Evolutionary conservation across 2,113 vertebrate species (phyloP).

Genomic region (Irena cyanogastra): DNA sequence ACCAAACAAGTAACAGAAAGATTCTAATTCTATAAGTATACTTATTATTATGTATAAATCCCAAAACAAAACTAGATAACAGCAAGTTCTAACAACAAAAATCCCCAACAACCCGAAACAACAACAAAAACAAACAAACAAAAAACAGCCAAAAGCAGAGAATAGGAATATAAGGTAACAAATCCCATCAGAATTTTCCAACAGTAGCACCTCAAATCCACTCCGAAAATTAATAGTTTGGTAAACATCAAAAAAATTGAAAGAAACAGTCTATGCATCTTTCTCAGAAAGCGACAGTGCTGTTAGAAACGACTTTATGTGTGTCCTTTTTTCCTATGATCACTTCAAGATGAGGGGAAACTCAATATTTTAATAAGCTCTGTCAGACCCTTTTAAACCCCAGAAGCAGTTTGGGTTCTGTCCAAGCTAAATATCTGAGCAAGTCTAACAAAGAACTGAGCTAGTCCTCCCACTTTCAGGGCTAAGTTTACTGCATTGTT

Average conservation of each 20-base stretch:
- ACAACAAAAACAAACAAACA: not conserved
- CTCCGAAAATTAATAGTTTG: not conserved
- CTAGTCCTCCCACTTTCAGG: not conserved
- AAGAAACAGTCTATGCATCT: not conserved
- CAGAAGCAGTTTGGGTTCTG: not conserved
- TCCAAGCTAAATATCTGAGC: not conserved
- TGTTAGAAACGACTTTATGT: not conserved
- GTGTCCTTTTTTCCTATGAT: not conserved
- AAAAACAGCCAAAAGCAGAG: not conserved
- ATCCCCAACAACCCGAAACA: not conserved
- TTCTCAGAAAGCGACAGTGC: not conserved
- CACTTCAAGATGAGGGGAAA: not conserved
- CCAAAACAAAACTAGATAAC: not conserved
- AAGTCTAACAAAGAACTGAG: not conserved
- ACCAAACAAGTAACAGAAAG: not conserved
- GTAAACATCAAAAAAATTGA: not conserved
- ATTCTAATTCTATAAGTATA: not conserved
- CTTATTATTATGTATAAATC: not conserved
- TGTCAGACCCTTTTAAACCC: not conserved
- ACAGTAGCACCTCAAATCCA: not conserved
- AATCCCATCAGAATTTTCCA: not conserved
- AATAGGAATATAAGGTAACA: not conserved
- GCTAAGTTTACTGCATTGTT: not conserved
- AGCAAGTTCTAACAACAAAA: not conserved
- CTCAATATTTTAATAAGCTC: not conserved